These are phyloP conservation scores for Tenrec ecaudatus DNA, from an alignment of 2,113 vertebrate genomes.

Conservation along the genomic window DNA sequence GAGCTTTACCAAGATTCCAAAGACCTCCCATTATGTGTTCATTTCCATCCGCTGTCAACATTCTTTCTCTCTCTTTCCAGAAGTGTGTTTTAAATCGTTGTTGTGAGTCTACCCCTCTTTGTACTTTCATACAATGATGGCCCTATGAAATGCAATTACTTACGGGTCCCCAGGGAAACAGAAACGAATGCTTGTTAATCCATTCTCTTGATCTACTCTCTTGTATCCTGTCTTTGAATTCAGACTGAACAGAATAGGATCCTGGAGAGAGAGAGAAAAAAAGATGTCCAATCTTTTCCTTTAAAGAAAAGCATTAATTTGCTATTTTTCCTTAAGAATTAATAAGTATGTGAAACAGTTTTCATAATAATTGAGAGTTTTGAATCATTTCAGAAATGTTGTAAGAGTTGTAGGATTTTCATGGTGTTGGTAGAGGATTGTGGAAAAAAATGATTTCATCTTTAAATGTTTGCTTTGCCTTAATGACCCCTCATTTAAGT, in stretches of 20 bases:
- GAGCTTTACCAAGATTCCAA: not conserved
- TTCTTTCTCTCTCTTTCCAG: not conserved
- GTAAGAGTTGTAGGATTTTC: not conserved
- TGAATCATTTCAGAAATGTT: not conserved
- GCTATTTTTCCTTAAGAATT: not conserved
- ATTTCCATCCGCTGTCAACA: not conserved
- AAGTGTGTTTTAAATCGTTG: not conserved
- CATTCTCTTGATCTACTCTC: not conserved
- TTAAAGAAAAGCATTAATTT: not conserved
- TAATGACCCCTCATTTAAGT: not conserved
- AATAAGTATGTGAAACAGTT: not conserved
- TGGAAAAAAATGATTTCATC: constrained; percentile 35
- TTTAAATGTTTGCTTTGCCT: not conserved
- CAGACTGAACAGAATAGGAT: not conserved
- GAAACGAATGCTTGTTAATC: not conserved
- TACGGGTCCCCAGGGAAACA: not conserved
- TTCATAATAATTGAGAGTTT: not conserved
- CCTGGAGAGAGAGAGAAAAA: not conserved
- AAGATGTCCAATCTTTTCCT: not conserved
- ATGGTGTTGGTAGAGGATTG: not conserved
- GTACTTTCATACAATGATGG: not conserved
- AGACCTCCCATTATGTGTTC: not conserved
- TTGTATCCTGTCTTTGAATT: not conserved
- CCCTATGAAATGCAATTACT: not conserved
- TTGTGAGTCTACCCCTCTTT: not conserved